phyloP scores from a whole-genome alignment of 2,113 vertebrate species.

The Chaetorhynchus papuensis region DNA sequence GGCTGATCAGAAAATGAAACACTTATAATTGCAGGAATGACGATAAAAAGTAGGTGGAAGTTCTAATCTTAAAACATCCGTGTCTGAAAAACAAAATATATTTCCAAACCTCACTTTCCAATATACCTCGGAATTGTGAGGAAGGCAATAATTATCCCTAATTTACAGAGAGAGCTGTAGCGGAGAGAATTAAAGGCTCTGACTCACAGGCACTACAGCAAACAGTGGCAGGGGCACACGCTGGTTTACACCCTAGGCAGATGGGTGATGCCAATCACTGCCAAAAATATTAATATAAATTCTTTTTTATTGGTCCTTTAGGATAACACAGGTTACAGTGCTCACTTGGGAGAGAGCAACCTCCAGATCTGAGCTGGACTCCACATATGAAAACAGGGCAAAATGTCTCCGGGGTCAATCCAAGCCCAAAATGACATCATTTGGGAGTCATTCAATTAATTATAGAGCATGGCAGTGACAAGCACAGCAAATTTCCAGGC shows the following conservation, averaged over 20 bases:
- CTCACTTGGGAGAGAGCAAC: neutral
- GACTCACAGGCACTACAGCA: neutral
- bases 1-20: neutral
- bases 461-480: neutral
- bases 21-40: neutral
- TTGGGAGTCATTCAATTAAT: neutral
- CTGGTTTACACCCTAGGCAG: neutral
- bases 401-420: neutral
- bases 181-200: neutral
- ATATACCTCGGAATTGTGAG: neutral
- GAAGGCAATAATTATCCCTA: neutral
- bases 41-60: neutral
- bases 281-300: neutral
- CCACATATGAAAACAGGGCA: fast-evolving
- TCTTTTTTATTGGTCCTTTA: neutral
- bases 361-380: neutral
- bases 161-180: neutral
- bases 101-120: neutral
- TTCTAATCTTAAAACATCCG: neutral
- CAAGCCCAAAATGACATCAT: neutral
- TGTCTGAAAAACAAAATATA: neutral
- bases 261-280: neutral
- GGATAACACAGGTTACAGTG: neutral
- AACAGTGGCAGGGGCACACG: neutral
- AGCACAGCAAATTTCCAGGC: neutral